A percentile compares a stretch with the other conserved stretches of the same genome.
These are phyloP conservation scores for Sphaeramia orbicularis DNA, from an alignment of 2,797 vertebrate genomes.

Conservation along the genomic window DNA sequence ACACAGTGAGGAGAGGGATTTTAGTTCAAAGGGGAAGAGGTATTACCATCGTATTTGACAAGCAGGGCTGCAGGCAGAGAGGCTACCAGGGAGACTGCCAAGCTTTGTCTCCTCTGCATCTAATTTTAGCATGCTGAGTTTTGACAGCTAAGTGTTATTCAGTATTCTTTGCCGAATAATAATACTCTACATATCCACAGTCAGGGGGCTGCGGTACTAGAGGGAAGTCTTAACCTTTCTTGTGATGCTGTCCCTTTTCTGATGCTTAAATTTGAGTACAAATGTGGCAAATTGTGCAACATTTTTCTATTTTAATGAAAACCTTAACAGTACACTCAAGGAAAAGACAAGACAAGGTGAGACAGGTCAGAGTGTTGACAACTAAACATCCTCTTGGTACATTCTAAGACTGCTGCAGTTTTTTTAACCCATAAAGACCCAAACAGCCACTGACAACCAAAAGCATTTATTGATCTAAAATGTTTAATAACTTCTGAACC, in stretches of 20 bases:
- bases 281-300: slow-evolving; percentile 17
- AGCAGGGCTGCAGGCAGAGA: slow-evolving; percentile 69
- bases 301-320: slow-evolving; percentile 1
- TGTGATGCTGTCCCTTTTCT: slow-evolving; percentile 17
- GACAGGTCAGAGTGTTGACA: not conserved
- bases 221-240: slow-evolving; percentile 24
- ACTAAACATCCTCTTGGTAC: not conserved
- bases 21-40: slow-evolving; percentile 23
- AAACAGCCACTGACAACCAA: too few species aligned
- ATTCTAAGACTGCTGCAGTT: not conserved
- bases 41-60: slow-evolving; percentile 46
- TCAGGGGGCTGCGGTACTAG: slow-evolving; percentile 7
- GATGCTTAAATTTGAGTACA: not conserved
- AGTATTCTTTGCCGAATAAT: slow-evolving; percentile 53
- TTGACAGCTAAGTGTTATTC: slow-evolving; percentile 63
- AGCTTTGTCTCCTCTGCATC: slow-evolving; percentile 58
- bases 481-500: too few species aligned
- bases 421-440: not conserved
- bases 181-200: slow-evolving; percentile 36
- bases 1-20: slow-evolving; percentile 34
- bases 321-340: not conserved
- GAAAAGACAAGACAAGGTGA: not conserved
- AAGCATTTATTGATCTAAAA: too few species aligned
- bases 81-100: slow-evolving; percentile 50
- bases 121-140: slow-evolving; percentile 66